phyloP scores from a whole-genome alignment of 2,113 vertebrate species.

The Thryonomys swinderianus region DNA sequence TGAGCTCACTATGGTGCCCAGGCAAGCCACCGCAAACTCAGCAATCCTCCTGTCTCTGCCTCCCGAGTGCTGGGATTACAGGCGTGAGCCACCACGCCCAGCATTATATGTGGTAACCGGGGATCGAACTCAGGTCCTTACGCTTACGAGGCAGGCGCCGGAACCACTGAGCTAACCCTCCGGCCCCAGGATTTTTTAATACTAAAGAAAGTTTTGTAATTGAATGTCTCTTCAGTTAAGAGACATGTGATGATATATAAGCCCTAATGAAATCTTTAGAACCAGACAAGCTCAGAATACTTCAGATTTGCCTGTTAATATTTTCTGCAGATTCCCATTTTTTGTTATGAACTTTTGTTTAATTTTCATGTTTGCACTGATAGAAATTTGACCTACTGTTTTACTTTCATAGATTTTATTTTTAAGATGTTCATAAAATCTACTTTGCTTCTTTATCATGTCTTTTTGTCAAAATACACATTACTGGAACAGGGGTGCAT shows the following conservation, averaged over 20 bases:
- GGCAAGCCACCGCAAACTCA: no score
- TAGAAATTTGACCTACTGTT: neutral
- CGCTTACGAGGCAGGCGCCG: no score
- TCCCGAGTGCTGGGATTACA: no score
- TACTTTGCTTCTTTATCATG: neutral
- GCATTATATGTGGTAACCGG: no score
- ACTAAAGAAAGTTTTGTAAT: neutral
- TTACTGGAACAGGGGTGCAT: neutral
- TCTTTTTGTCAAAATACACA: neutral
- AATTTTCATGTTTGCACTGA: neutral
- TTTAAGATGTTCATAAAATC: neutral
- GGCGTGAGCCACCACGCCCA: no score
- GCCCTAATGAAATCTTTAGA: neutral
- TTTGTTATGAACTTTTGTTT: neutral
- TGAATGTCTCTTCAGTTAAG: neutral
- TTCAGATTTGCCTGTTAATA: neutral
- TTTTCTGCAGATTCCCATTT: neutral
- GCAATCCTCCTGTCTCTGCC: no score
- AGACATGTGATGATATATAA: neutral
- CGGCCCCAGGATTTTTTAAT: neutral
- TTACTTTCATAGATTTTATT: neutral
- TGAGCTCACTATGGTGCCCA: no score
- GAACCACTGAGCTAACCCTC: no score
- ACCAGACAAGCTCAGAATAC: neutral
- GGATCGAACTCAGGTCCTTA: no score